These are phyloP conservation scores for Apostichopus parvimensis DNA, from an alignment of 35 echinoderm and acorn worm genomes.

Conservation along the genomic window DNA sequence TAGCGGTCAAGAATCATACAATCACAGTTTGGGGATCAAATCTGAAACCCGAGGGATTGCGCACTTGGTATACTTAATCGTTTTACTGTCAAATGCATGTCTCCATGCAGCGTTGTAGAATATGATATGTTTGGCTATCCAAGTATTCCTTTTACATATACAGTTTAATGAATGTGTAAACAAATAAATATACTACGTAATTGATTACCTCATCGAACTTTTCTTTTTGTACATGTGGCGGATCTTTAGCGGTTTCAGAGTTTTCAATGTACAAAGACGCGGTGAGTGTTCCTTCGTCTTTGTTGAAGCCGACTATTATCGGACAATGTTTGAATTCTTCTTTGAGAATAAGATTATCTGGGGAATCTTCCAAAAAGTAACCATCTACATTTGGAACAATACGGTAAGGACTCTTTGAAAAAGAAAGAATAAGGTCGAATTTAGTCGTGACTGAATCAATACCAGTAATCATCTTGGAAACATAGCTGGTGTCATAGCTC, in stretches of 20 bases:
- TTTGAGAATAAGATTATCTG: constrained; percentile 2
- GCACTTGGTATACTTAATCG: no score
- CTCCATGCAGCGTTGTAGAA: no score
- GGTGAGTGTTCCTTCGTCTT: constrained; percentile 15
- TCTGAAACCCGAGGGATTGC: no score
- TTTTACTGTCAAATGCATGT: no score
- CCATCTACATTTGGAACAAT: constrained; percentile 29
- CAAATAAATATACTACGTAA: neutral
- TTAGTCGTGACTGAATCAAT: no score
- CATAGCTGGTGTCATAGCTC: no score
- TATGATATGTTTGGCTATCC: no score
- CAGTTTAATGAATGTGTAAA: neutral
- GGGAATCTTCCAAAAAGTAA: neutral
- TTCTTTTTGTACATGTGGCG: constrained; percentile 8
- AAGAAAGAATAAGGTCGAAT: neutral
- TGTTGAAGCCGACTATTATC: constrained; percentile 21
- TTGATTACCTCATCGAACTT: constrained; percentile 12
- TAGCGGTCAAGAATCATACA: no score
- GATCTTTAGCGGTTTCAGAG: neutral
- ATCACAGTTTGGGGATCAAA: no score
- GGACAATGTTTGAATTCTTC: constrained; percentile 25
- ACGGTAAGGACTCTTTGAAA: neutral
- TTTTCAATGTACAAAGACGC: neutral
- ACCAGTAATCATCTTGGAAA: no score
- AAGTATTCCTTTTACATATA: neutral